A percentile compares a stretch with the other conserved stretches of the same genome.
Conservation (phyloP, 2,113 vertebrate species). For the Crotalus horridus region DNA sequence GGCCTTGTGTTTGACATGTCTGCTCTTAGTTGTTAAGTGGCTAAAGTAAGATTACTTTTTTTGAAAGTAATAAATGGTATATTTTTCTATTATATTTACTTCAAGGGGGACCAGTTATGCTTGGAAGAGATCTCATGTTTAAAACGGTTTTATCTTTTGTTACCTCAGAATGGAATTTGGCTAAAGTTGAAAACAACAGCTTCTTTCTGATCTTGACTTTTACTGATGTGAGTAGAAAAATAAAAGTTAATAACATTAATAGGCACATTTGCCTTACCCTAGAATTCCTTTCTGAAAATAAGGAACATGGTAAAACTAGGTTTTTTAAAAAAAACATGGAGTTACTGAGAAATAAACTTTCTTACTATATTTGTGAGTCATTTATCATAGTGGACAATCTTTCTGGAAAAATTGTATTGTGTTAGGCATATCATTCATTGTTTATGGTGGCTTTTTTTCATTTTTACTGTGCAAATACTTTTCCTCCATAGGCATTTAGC, state of each 20-base stretch:
- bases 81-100: not conserved
- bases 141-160: constrained; percentile 14
- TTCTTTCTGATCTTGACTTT: constrained; percentile 47
- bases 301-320: not conserved
- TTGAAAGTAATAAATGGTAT: not conserved
- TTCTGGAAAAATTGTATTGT: not conserved
- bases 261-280: constrained; percentile 18
- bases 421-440: not conserved
- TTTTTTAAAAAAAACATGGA: not conserved
- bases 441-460: constrained; percentile 11
- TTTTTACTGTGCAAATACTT: constrained; percentile 23
- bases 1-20: too few relatives aligned
- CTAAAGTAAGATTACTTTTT: not conserved
- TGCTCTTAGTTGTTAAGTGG: not conserved
- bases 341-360: not conserved
- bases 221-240: constrained; percentile 43
- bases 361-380: not conserved
- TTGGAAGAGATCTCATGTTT: constrained; percentile 43
- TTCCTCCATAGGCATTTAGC: constrained; percentile 28
- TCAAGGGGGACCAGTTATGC: constrained; percentile 31
- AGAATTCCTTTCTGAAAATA: not conserved
- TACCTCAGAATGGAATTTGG: constrained; percentile 46
- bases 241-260: constrained; percentile 12
- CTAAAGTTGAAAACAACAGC: constrained; percentile 28
- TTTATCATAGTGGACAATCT: not conserved